Base-by-base conservation (phyloP, 2,797 vertebrate genomes). In the Selene dorsalis region DNA sequence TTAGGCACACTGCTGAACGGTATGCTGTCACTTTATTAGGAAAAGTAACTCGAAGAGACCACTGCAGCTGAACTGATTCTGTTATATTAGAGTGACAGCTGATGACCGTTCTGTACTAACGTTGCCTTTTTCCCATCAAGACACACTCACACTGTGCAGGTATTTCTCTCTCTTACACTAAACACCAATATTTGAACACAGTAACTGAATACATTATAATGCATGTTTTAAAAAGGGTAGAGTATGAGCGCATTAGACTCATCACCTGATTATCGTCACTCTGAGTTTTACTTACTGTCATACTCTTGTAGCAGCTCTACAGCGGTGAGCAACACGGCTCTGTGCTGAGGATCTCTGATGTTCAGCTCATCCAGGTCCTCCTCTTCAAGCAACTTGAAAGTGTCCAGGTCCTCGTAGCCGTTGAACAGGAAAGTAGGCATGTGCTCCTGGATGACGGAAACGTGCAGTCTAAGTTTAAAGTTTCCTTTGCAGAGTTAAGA, bases 371-470 rank as follows among this genome's bases (percentile, higher is more conserved):
- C 97, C 91, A 99, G 90, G 89, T 99, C 98, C 90, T 99, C 97
- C 86, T 99, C 98, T 78, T 99, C 98, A 85, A 99, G 93, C 84
- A 99, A 90, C 89, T 98, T 99, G 87, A 99, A 99, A 1, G 98
- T 99, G 90, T 99, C 98, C 90, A 99, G 84, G 86, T 99, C 98
- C 92, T 99, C 98, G 62, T 99, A 99, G 17, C 98, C 98, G 32
- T 99, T 99, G 89, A 99, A 98, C 41, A 99, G 88, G 91, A 99
- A 99, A 4, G 98, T 99, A 53, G 98, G 98, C 97, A 99, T 99
- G 91, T 99, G 97, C 82, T 99, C 98, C 98, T 99, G 86, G 1
- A 59, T 2, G 17, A 78, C 57, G 84, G 17, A 79, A 60, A 85
- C 0, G 1, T 41, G 14, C 59, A 20, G 3, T 14, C 0, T 66